Conservation (phyloP, 1,140 invertebrate genomes). For the Zaprionus tsacasi region DNA sequence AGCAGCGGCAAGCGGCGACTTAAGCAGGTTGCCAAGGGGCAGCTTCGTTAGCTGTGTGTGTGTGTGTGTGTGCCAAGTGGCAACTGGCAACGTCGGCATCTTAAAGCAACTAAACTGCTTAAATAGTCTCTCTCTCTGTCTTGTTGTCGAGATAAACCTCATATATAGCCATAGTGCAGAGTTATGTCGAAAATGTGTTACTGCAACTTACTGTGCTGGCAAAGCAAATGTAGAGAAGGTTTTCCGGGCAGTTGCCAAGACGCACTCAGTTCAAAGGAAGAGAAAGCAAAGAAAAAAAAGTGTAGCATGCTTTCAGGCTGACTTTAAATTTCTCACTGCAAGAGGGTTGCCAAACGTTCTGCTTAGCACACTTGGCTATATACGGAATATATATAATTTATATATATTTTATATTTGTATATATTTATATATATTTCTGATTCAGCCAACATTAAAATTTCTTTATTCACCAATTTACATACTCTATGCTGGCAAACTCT, state of each 20-base stretch:
- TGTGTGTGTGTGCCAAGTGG: not conserved
- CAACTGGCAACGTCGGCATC: constrained; percentile 12
- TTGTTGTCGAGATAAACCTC: not conserved
- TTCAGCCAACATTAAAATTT: not conserved
- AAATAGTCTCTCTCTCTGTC: constrained; percentile 18
- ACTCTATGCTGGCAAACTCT: constrained; percentile 63
- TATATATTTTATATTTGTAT: not conserved
- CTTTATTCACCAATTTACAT: constrained; percentile 53
- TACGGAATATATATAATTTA: no score
- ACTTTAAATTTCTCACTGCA: not conserved
- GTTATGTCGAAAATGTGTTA: constrained; percentile 9
- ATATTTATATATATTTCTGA: not conserved
- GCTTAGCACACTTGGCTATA: not conserved
- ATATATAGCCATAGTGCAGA: not conserved
- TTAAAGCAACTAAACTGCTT: constrained; percentile 45
- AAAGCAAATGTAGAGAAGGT: constrained; percentile 15
- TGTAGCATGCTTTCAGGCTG: not conserved
- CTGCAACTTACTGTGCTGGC: constrained; percentile 6
- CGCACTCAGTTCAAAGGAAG: not conserved
- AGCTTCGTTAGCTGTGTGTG: constrained; percentile 22
- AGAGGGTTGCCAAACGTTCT: not conserved
- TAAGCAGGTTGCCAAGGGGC: constrained; percentile 39
- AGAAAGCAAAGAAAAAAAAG: not conserved
- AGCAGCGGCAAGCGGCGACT: constrained; percentile 28
- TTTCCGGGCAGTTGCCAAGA: constrained; percentile 4